phyloP scores from a whole-genome alignment of 2,113 vertebrate species.

The Melanerpes formicivorus region DNA sequence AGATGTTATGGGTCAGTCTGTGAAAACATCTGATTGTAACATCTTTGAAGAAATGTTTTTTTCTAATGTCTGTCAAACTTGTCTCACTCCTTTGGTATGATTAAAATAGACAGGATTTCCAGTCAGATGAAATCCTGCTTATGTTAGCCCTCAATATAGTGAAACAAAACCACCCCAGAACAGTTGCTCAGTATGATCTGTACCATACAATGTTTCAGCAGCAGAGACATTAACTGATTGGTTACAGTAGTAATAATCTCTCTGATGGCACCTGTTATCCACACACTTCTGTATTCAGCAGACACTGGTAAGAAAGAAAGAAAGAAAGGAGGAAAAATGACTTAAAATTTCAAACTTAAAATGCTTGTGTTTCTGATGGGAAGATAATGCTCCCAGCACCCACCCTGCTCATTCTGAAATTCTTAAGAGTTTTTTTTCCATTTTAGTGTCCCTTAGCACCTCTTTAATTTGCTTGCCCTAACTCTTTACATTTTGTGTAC shows the following conservation, averaged over 20 bases:
- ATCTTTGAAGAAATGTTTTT: background rate
- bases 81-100: background rate
- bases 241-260: background rate
- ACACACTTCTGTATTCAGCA: background rate
- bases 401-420: background rate
- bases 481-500: slow-evolving; percentile 4
- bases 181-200: background rate
- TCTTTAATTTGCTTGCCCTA: background rate
- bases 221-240: background rate
- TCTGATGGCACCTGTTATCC: background rate
- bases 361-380: background rate
- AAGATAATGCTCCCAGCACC: background rate
- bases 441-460: background rate
- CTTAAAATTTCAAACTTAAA: background rate
- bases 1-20: background rate
- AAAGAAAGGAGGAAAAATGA: background rate
- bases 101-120: background rate
- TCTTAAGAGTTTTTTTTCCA: background rate
- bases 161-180: background rate
- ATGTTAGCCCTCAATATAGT: background rate
- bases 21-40: background rate
- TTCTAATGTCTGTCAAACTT: background rate
- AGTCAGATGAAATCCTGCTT: background rate
- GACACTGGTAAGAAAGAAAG: background rate
- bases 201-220: background rate